Percentiles rank a stretch among this genome's conserved stretches.
These are phyloP conservation scores for Andrena minutula DNA, from an alignment of 2,888 invertebrate species.

Conservation along the genomic window DNA sequence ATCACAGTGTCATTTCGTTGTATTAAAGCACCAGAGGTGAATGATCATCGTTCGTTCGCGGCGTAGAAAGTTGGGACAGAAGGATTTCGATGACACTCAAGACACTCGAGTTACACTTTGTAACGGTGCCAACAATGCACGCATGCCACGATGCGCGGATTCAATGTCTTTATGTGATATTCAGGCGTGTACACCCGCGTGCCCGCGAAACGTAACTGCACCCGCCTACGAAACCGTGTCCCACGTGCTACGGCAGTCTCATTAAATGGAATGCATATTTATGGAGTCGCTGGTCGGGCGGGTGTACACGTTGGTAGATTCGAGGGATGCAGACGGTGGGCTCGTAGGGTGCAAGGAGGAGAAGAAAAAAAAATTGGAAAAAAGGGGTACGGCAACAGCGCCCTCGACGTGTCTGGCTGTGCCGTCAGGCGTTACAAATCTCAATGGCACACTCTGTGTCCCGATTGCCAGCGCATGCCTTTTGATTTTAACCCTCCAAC, in stretches of 20 bases:
- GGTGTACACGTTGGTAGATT: conserved; percentile 45
- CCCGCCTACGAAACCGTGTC: conserved; percentile 60
- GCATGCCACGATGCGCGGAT: conserved; percentile 58
- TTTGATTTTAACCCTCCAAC: conserved; percentile 68
- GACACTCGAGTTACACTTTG: conserved; percentile 48
- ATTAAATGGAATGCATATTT: conserved; percentile 76
- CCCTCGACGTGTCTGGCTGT: conserved; percentile 65
- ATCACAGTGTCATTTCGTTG: conserved; percentile 23
- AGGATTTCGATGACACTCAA: conserved; percentile 51
- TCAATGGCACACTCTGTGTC: conserved; percentile 69
- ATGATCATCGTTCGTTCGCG: conserved; percentile 27
- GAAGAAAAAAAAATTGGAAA: conserved; percentile 10
- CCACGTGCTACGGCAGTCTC: conserved; percentile 63
- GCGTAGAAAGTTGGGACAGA: conserved; percentile 13
- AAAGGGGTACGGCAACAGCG: conserved; percentile 49
- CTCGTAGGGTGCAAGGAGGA: conserved; percentile 21
- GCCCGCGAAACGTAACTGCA: conserved; percentile 60
- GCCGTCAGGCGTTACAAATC: conserved; percentile 71
- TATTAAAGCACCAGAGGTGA: conserved; percentile 25
- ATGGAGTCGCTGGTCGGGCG: conserved; percentile 65
- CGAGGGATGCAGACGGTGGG: conserved; percentile 42
- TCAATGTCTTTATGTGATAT: conserved; percentile 64
- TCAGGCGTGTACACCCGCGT: conserved; percentile 45
- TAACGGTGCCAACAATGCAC: conserved; percentile 46
- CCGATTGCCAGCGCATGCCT: conserved; percentile 68